Base-by-base conservation (phyloP, 2,888 invertebrate species). In the Thymelicus sylvestris region DNA sequence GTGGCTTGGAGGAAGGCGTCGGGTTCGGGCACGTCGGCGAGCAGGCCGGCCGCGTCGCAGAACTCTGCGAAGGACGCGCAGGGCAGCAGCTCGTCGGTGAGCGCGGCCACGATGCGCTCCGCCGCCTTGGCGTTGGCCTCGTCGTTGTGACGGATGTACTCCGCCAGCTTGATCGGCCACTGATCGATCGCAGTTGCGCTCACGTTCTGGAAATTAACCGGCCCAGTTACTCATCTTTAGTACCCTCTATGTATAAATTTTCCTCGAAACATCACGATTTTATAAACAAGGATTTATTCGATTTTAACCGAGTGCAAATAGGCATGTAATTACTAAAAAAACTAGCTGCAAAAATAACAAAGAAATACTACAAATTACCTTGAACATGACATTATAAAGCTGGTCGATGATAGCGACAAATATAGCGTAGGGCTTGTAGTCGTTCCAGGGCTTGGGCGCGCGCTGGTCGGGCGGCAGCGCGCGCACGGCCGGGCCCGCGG, bases 81-180 rank as follows among this genome's bases (percentile, higher is more conserved):
- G 10, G 98, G 97, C 80, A 98, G 94, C 81, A 98, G 95, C 88
- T 99, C 98, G 80, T 98, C 97, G 57, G 98, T 97, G 80, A 98
- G 97, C 0, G 95, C 95, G 39, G 95, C 94, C 75, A 99, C 95
- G 73, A 99, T 95, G 74, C 95, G 95, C 86, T 98, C 98, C 12
- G 98, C 97, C 13, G 97, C 96, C 86, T 99, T 98, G 31, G 98
- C 94, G 92, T 99, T 95, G 6, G 95, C 95, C 86, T 98, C 98
- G 93, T 99, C 99, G 91, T 98, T 98, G 87, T 98, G 97, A 2
- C 99, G 96, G 82, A 99, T 97, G 87, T 97, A 98, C 86, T 98
- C 98, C 24, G 98, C 98, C 69, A 99, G 93, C 73, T 96, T 96
- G 61, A 96, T 95, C 39, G 98, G 96, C 99, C 99, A 99, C 79